These are phyloP conservation scores for Mythimna vitellina DNA, from an alignment of 2,888 invertebrate genomes.

Conservation along the genomic window DNA sequence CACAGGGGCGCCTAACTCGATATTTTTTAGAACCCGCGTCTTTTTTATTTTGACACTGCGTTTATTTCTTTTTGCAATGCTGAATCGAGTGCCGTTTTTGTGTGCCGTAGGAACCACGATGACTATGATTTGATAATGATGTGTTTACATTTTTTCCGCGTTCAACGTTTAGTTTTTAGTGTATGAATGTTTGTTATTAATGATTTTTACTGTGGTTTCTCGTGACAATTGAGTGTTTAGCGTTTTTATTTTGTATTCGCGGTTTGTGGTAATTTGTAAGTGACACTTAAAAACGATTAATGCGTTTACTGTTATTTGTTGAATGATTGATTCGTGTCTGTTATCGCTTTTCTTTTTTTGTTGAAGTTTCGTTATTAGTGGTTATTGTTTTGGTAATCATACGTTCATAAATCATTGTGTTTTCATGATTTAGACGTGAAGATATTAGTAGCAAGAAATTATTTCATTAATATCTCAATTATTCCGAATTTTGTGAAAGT, in stretches of 20 bases:
- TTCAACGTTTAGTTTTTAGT: conserved; percentile 56
- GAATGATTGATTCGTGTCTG: conserved; percentile 35
- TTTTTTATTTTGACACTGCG: conserved; percentile 67
- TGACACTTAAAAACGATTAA: conserved; percentile 34
- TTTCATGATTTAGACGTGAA: conserved; percentile 13
- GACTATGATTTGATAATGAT: conserved; percentile 56
- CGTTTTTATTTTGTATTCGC: conserved; percentile 40
- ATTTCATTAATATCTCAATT: conserved; percentile 15
- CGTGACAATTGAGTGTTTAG: conserved; percentile 57
- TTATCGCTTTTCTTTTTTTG: conserved; percentile 17
- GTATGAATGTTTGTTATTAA: conserved; percentile 38
- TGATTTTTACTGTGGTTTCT: conserved; percentile 48
- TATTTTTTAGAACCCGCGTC: conserved; percentile 65
- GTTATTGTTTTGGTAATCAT: neutral
- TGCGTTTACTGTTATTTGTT: conserved; percentile 14
- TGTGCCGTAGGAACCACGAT: conserved; percentile 36
- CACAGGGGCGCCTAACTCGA: conserved; percentile 79
- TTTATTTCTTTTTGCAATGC: conserved; percentile 65
- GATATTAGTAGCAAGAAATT: conserved; percentile 17
- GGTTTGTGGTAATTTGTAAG: conserved; percentile 53
- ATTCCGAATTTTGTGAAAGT: conserved; percentile 16
- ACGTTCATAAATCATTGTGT: conserved; percentile 10
- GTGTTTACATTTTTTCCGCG: conserved; percentile 69
- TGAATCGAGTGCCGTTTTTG: conserved; percentile 56
- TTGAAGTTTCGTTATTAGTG: conserved; percentile 1